Conservation (phyloP, 2,888 invertebrate genomes). For the Drosophila siamana region DNA sequence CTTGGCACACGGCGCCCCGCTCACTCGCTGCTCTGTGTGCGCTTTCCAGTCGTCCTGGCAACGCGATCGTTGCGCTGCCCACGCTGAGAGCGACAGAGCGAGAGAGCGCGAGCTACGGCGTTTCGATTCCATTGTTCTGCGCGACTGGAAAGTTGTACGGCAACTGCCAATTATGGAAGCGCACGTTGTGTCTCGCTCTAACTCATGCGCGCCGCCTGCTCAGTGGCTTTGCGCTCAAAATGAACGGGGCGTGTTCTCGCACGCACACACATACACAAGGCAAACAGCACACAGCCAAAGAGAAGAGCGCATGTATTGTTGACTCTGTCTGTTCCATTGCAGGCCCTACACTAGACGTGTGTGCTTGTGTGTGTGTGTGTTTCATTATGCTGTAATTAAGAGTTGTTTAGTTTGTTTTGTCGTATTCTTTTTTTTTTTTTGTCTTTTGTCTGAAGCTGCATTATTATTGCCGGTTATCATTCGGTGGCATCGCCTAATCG, state of each 20-base stretch:
- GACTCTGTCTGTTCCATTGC: slow-evolving; percentile 46
- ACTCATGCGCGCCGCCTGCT: slow-evolving; percentile 15
- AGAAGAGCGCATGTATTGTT: slow-evolving; percentile 36
- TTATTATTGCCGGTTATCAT: slow-evolving; percentile 72
- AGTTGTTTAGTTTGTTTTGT: slow-evolving; percentile 27
- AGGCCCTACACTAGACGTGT: neutral
- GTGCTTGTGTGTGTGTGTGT: slow-evolving; percentile 31
- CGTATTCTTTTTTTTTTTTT: slow-evolving; percentile 8
- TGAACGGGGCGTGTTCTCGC: slow-evolving; percentile 63
- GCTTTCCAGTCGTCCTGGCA: slow-evolving; percentile 82
- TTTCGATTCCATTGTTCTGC: slow-evolving; percentile 44
- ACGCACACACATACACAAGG: slow-evolving; percentile 17
- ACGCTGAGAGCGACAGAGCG: neutral
- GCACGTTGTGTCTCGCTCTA: slow-evolving; percentile 46
- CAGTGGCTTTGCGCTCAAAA: slow-evolving; percentile 53
- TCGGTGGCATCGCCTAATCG: slow-evolving; percentile 72
- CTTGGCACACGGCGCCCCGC: slow-evolving; percentile 44
- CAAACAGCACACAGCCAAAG: slow-evolving; percentile 13
- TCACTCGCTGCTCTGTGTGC: slow-evolving; percentile 26
- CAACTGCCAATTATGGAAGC: slow-evolving; percentile 67
- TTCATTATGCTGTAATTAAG: slow-evolving; percentile 74
- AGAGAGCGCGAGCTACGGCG: slow-evolving; percentile 18
- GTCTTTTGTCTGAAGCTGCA: slow-evolving; percentile 56
- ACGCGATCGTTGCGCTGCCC: slow-evolving; percentile 61
- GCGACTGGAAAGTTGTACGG: slow-evolving; percentile 57